Conservation (phyloP, 2,888 invertebrate genomes). For the Teleogryllus oceanicus region DNA sequence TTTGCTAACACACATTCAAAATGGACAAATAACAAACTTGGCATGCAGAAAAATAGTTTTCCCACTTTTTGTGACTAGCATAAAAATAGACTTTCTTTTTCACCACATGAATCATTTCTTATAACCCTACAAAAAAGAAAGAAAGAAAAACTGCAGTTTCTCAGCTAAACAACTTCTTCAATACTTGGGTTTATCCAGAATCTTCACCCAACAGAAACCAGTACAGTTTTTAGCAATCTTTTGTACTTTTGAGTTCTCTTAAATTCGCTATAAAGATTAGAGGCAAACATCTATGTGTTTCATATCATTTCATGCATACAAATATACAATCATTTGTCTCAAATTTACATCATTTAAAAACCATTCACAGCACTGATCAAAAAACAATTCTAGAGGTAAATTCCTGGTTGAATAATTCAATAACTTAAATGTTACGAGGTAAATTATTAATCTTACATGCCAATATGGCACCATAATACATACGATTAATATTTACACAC, state of each 20-base stretch:
- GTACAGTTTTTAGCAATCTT: slow-evolving; percentile 32
- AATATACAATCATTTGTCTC: slow-evolving; percentile 3
- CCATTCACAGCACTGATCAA: slow-evolving; percentile 18
- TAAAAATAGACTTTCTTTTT: slow-evolving; percentile 38
- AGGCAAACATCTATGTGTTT: slow-evolving; percentile 19
- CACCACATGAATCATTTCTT: slow-evolving; percentile 31
- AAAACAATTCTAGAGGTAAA: slow-evolving; percentile 20
- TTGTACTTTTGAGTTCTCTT: slow-evolving; percentile 33
- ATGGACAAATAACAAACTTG: slow-evolving; percentile 35
- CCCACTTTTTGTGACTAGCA: slow-evolving; percentile 36
- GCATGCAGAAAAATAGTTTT: slow-evolving; percentile 38
- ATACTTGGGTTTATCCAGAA: slow-evolving; percentile 20
- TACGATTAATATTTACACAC: slow-evolving; percentile 18
- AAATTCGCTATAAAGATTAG: slow-evolving; percentile 30
- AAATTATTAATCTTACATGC: slow-evolving; percentile 29
- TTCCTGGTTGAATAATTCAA: neutral
- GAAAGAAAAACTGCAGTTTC: slow-evolving; percentile 21
- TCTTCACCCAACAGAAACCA: slow-evolving; percentile 28
- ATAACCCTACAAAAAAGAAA: slow-evolving; percentile 20
- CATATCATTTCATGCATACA: slow-evolving; percentile 21
- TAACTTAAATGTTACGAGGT: slow-evolving; percentile 22
- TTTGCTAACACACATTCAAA: slow-evolving; percentile 32
- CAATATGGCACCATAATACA: slow-evolving; percentile 29
- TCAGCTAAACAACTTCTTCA: slow-evolving; percentile 30
- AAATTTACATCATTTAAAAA: neutral